Base-by-base conservation (phyloP, 2,113 vertebrate species). In the Delphinus delphis region DNA sequence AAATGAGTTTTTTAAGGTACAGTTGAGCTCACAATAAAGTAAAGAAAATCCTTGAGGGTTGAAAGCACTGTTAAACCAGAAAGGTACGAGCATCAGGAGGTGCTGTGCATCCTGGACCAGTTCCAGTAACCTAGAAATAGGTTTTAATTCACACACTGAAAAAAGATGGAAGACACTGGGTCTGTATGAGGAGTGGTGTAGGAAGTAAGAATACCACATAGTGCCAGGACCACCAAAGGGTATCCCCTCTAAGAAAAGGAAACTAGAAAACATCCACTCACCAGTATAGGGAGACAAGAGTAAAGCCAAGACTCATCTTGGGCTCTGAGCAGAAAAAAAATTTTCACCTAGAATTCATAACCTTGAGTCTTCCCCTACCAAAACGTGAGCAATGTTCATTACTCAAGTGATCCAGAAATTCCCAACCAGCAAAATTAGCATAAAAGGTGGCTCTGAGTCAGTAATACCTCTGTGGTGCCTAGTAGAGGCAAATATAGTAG, bases 291-390 rank as follows among this genome's bases (percentile, higher is more conserved):
- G 13, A 82, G 62, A 80, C 10, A 50, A 41, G 28, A 88, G 20
- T 62, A 84, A 80, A 67, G 20, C 23, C 80, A 50, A 50, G 33
- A 67, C 33, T 80, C 60, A 90, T 20, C 85, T 20, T 53, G 58
- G 38, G 26, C 28, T 93, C 93, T 26, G n/a, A 90, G 33, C 31
- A 81, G n/a, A 77, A 74, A 85, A 80, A 41, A 63, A 18, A 8
- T 20, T 23, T 77, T 81, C 47, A 95, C 26, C 62, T 90, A 55
- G 50, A 95, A 95, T 86, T 95, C 33, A 50, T 50, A 47, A 73
- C 65, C 36, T 33, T 58, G 20, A 65, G 44, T 31, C 25, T 68
- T 60, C 53, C 33, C 68, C 38, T 60, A 53, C 21, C 71, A 63
- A 70, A 92, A 79, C 25, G 17, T 62, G 41, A 77, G n/a, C 25